Conservation (phyloP, 2,888 invertebrate genomes). For the Leptopilina drosophilae region DNA sequence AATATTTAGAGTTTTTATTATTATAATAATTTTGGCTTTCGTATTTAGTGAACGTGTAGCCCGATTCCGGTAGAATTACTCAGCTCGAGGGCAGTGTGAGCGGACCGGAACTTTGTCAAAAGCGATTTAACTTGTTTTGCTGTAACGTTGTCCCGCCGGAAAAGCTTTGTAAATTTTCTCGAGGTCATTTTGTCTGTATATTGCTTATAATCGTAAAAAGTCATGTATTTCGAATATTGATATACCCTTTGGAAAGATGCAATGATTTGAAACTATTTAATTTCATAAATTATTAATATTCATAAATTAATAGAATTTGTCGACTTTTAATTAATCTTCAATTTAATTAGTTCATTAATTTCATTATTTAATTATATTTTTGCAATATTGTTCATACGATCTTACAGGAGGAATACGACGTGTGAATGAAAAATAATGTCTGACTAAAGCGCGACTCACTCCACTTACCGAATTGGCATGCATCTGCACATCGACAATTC, state of each 20-base stretch:
- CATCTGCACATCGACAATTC: too few relatives aligned
- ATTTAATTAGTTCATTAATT: too few relatives aligned
- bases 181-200: neutral
- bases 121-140: conserved; percentile 39
- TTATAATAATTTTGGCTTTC: neutral
- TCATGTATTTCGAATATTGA: neutral
- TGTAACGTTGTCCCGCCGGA: conserved; percentile 50
- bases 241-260: neutral
- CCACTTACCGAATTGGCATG: conserved; percentile 30
- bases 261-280: too few relatives aligned
- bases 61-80: conserved; percentile 5
- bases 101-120: conserved; percentile 32
- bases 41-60: neutral
- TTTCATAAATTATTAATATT: too few relatives aligned
- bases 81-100: conserved; percentile 2
- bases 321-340: too few relatives aligned
- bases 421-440: neutral
- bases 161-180: conserved; percentile 55
- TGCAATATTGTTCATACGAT: neutral
- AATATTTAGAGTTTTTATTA: neutral
- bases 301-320: too few relatives aligned
- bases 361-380: too few relatives aligned
- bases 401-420: neutral
- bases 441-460: conserved; percentile 32
- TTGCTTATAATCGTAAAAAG: conserved; percentile 3